phyloP scores from a whole-genome alignment of 2,113 vertebrate species.

The Boulengeromyrus knoepffleri region DNA sequence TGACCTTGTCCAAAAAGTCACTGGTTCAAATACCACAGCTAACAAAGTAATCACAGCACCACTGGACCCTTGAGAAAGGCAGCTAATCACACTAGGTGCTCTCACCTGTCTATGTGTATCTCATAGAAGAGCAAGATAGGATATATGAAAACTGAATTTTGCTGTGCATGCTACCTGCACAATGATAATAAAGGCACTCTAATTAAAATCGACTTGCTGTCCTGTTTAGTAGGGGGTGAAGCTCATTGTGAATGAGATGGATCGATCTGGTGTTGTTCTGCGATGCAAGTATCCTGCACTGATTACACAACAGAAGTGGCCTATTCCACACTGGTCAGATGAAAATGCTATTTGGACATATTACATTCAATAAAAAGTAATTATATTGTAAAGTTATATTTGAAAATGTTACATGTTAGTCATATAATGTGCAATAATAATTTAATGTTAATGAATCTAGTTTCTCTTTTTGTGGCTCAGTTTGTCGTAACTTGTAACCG shows the following conservation, averaged over 20 bases:
- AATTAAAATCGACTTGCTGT: not conserved
- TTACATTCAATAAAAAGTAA: not conserved
- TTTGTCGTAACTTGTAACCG: not conserved
- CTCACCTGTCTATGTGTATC: not conserved
- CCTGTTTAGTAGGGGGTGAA: not conserved
- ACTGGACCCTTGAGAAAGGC: not conserved
- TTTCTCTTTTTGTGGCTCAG: not conserved
- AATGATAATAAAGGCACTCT: not conserved
- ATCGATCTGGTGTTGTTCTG: not conserved
- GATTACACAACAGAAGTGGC: not conserved
- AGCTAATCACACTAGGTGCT: not conserved
- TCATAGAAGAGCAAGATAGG: not conserved
- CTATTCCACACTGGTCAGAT: not conserved
- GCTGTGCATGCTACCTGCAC: not conserved
- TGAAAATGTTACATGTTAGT: not conserved
- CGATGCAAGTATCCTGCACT: not conserved
- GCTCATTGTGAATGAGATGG: not conserved
- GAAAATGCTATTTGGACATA: not conserved
- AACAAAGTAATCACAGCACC: not conserved
- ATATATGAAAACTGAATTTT: not conserved
- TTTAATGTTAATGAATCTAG: not conserved
- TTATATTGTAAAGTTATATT: not conserved
- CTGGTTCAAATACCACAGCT: not conserved
- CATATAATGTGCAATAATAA: not conserved
- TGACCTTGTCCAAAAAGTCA: not conserved